A percentile compares a stretch with the other conserved stretches of the same genome.
Conservation (phyloP, 2,797 vertebrate species). For the Calcarius lapponicus region DNA sequence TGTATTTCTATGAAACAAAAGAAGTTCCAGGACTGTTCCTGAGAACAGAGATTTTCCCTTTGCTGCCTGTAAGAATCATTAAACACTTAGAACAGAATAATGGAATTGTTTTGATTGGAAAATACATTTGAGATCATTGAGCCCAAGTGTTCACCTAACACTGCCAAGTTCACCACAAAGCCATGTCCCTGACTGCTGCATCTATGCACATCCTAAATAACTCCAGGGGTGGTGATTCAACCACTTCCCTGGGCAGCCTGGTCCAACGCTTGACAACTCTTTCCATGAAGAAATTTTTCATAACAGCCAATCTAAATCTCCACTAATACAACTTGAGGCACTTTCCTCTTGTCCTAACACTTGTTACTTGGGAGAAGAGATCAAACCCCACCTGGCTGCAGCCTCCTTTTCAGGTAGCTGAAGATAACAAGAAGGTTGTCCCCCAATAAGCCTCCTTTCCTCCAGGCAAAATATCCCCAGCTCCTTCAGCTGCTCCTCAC, state of each 20-base stretch:
- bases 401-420: not conserved
- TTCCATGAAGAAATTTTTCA: not conserved
- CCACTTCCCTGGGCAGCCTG: not conserved
- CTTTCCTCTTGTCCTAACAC: fast-evolving
- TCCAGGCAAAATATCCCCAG: not conserved
- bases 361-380: not conserved
- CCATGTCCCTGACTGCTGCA: not conserved
- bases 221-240: not conserved
- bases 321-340: fast-evolving
- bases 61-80: not conserved
- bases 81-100: not conserved
- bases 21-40: not conserved
- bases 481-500: not conserved
- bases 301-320: not conserved
- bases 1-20: not conserved
- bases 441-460: not conserved
- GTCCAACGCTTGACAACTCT: not conserved
- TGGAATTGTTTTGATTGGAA: not conserved
- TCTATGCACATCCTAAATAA: not conserved
- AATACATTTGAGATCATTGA: not conserved
- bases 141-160: not conserved
- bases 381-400: fast-evolving
- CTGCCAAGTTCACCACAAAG: not conserved
- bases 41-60: not conserved
- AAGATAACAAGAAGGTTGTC: not conserved